phyloP scores from a whole-genome alignment of 2,888 invertebrate species.

The Lacanobia oleracea region DNA sequence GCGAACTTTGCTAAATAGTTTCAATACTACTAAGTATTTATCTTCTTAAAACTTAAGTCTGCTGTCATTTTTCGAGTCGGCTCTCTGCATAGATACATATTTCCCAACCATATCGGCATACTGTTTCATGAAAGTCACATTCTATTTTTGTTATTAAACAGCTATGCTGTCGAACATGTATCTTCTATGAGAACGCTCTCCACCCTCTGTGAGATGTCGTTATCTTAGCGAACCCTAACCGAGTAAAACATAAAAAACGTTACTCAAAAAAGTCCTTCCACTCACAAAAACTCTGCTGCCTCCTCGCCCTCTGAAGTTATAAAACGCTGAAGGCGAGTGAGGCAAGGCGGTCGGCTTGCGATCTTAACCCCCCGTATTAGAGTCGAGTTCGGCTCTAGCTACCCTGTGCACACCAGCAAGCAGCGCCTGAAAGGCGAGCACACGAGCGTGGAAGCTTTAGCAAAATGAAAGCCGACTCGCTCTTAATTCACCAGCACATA shows the following conservation, averaged over 20 bases:
- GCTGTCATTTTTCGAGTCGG: constrained; percentile 40
- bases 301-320: constrained; percentile 88
- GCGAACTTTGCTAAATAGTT: constrained; percentile 83
- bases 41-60: constrained; percentile 67
- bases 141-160: constrained; percentile 57
- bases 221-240: constrained; percentile 89
- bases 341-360: constrained; percentile 74
- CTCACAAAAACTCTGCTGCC: constrained; percentile 88
- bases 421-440: constrained; percentile 87
- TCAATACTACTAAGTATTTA: constrained; percentile 64
- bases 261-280: constrained; percentile 90
- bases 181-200: constrained; percentile 80
- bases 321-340: constrained; percentile 85
- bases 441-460: constrained; percentile 90
- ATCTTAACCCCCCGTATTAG: constrained; percentile 81
- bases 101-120: constrained; percentile 18
- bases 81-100: constrained; percentile 20
- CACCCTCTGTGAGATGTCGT: constrained; percentile 87
- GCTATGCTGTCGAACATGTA: constrained; percentile 69
- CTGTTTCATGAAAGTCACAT: constrained; percentile 41
- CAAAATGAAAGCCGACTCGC: constrained; percentile 91
- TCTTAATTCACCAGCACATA: constrained; percentile 90
- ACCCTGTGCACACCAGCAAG: constrained; percentile 77
- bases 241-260: constrained; percentile 90
- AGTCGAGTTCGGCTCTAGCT: constrained; percentile 80